Evolutionary conservation across 2,113 vertebrate species (phyloP).

Genomic region (Chaetops frenatus): DNA sequence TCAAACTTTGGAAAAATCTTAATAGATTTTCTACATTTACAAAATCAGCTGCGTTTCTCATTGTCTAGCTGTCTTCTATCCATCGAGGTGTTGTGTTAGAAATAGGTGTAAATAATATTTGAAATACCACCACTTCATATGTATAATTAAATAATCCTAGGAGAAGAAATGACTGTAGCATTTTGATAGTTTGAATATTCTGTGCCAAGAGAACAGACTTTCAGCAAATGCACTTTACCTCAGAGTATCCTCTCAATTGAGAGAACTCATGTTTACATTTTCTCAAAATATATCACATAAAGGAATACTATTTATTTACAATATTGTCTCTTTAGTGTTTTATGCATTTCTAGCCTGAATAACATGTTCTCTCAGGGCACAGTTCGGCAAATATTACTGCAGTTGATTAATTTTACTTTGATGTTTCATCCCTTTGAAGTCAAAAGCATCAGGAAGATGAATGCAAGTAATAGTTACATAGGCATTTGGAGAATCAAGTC

Average conservation of each 20-base stretch:
- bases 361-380: neutral
- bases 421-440: neutral
- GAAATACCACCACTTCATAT: neutral
- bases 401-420: constrained; percentile 7
- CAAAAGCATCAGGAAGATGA: neutral
- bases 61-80: neutral
- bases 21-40: neutral
- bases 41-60: neutral
- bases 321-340: neutral
- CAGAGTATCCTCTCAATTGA: neutral
- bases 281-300: neutral
- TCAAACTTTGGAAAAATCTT: neutral
- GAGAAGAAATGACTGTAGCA: neutral
- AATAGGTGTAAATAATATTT: neutral
- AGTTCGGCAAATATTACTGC: neutral
- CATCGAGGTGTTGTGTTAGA: neutral
- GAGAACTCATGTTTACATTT: neutral
- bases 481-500: neutral
- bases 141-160: neutral
- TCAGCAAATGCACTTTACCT: neutral
- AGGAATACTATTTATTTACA: neutral
- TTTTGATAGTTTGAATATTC: neutral
- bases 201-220: neutral
- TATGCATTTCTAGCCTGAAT: neutral
- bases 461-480: neutral